Conservation (phyloP, 2,113 vertebrate genomes). For the Psammodynastes pulverulentus region DNA sequence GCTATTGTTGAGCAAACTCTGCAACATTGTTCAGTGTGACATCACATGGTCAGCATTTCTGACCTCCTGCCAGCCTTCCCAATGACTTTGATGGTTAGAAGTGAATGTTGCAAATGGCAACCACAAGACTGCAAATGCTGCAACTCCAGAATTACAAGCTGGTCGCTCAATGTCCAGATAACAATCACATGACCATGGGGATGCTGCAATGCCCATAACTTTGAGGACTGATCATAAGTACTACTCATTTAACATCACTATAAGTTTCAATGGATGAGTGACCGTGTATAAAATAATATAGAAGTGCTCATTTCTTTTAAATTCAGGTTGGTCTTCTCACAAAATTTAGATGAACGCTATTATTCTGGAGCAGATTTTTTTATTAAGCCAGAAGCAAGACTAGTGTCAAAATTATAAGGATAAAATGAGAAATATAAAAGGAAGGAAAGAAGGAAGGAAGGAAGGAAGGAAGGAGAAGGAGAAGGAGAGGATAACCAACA, state of each 20-base stretch:
- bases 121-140: background rate
- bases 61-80: background rate
- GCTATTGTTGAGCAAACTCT: background rate
- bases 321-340: background rate
- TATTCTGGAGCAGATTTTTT: constrained; percentile 7
- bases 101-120: background rate
- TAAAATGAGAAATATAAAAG: background rate
- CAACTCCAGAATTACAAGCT: background rate
- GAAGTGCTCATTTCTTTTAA: constrained; percentile 1
- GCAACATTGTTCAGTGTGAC: background rate
- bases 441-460: too few relatives aligned
- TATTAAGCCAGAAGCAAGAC: background rate
- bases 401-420: background rate
- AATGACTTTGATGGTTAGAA: background rate
- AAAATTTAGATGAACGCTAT: background rate
- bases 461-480: too few relatives aligned
- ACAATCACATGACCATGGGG: background rate
- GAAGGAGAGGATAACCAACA: background rate
- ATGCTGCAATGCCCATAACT: background rate
- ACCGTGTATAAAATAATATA: background rate
- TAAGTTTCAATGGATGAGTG: background rate
- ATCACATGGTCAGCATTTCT: background rate
- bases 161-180: background rate
- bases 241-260: background rate
- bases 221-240: background rate